phyloP scores from a whole-genome alignment of 2,113 vertebrate species.

The Chaetodon auriga region DNA sequence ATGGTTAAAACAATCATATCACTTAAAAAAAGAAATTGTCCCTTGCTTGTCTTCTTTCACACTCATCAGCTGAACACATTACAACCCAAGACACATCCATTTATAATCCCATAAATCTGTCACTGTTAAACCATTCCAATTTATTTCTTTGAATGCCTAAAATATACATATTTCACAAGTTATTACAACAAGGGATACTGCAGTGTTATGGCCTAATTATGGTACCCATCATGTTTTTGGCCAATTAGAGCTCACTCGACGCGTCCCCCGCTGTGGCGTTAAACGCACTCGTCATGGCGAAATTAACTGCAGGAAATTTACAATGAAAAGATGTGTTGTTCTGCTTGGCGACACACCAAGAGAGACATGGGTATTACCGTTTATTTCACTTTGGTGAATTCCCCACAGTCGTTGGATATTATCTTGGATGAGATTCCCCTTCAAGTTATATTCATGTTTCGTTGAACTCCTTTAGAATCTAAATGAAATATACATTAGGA shows the following conservation, averaged over 20 bases:
- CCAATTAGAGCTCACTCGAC: conserved; percentile 59
- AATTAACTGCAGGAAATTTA: conserved; percentile 62
- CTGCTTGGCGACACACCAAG: conserved; percentile 50
- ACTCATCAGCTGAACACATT: conserved; percentile 48
- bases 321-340: conserved; percentile 59
- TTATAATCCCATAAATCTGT: conserved; percentile 64
- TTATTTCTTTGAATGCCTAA: conserved; percentile 84
- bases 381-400: conserved; percentile 69
- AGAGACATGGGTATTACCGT: conserved; percentile 29
- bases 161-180: conserved; percentile 86
- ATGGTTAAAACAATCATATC: conserved; percentile 72
- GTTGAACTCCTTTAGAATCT: conserved; percentile 62
- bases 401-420: conserved; percentile 63
- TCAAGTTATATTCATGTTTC: conserved; percentile 62
- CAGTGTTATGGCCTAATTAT: conserved; percentile 75
- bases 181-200: conserved; percentile 83
- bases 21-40: conserved; percentile 52
- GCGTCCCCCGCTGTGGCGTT: conserved; percentile 38
- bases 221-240: conserved; percentile 67
- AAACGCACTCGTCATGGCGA: conserved; percentile 58
- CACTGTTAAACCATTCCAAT: conserved; percentile 82
- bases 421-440: conserved; percentile 52
- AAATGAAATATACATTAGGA: conserved; percentile 80
- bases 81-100: conserved; percentile 56
- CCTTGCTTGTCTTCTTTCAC: conserved; percentile 55